These are phyloP conservation scores for Andrena dorsata DNA, from an alignment of 2,888 invertebrate species.

Conservation along the genomic window DNA sequence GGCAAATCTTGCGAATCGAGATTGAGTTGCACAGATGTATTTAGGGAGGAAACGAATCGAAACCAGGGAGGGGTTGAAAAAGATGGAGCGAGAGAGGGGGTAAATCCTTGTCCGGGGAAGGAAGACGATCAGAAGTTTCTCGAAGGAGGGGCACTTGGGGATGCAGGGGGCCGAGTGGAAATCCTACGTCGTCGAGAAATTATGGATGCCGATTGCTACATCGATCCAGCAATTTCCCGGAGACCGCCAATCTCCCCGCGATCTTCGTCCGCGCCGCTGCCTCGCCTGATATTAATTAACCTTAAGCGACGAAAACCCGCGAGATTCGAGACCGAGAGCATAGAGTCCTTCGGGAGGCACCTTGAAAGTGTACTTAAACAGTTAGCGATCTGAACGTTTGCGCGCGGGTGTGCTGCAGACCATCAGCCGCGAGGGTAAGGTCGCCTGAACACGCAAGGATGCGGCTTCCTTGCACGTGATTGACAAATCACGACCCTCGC, in stretches of 20 bases:
- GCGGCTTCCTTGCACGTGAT: too few species aligned
- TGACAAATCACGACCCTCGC: too few species aligned
- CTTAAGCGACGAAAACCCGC: constrained; percentile 69
- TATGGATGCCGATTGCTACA: constrained; percentile 73
- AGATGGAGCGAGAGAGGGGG: constrained; percentile 4
- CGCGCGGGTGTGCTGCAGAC: neutral
- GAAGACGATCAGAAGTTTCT: constrained; percentile 51
- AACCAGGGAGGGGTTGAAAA: neutral
- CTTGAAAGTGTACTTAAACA: constrained; percentile 47
- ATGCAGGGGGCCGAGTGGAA: constrained; percentile 25
- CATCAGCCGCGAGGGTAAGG: neutral
- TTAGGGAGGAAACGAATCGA: constrained; percentile 13
- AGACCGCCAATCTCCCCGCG: constrained; percentile 73
- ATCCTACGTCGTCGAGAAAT: constrained; percentile 61
- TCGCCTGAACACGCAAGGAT: too few species aligned
- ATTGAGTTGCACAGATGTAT: constrained; percentile 59
- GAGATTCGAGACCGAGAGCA: constrained; percentile 55
- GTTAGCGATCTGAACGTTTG: constrained; percentile 47
- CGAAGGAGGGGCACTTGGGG: constrained; percentile 35
- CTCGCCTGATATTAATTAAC: constrained; percentile 74
- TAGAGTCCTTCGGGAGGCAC: constrained; percentile 57
- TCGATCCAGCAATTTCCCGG: constrained; percentile 74
- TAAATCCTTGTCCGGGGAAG: too few species aligned
- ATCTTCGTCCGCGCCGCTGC: constrained; percentile 48
- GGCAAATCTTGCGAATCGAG: constrained; percentile 65